Base-by-base conservation (phyloP, 2,113 vertebrate genomes). In the Donacobius atricapilla region DNA sequence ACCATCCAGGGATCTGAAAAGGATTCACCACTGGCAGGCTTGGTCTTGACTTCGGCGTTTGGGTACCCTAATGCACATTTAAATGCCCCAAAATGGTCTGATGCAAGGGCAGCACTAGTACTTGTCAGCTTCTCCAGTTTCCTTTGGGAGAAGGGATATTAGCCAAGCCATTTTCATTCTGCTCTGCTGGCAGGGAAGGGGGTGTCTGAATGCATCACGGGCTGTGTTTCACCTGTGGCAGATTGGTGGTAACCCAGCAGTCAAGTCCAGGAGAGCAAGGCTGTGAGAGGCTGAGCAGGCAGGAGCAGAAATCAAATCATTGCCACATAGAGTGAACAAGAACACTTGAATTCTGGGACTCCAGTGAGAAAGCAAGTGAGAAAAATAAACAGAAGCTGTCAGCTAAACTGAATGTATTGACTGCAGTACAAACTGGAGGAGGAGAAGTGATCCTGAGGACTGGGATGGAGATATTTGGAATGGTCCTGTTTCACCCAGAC, bases 271-370 rank as follows among this genome's bases (percentile, higher is more conserved):
- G 78, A 84, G 84, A 78, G 44, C 2, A 5, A 78, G 61, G 25
- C 56, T 89, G 61, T n/a, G 78, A 91, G 78, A 88, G 63, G 37
- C 78, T 90, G 85, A 93, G 87, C 0, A 0, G 53, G 66, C 82
- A 85, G 87, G 61, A 92, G 22, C 51, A 96, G 85, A 88, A 97
- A 95, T 96, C 94, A 83, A 85, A 90, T 94, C 85, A 57, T 92
- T 93, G 90, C 90, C 78, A 87, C 92, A 53, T 0, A 37, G 57
- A 75, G 82, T 10, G 37, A 90, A 31, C 22, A 65, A 40, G 66
- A 85, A 33, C 85, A 76, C 82, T 93, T 69, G 70, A 88, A 69
- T 96, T 65, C 92, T n/a, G 70, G 91, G 90, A 61, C 58, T 94
- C 68, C 45, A 12, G 45, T 42, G 48, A 69, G 90, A 42, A 35